Evolutionary conservation across 2,888 invertebrate genomes (phyloP), one percentile per base, ranked within the genome.

Genomic region (Chrysodeixis includens): DNA sequence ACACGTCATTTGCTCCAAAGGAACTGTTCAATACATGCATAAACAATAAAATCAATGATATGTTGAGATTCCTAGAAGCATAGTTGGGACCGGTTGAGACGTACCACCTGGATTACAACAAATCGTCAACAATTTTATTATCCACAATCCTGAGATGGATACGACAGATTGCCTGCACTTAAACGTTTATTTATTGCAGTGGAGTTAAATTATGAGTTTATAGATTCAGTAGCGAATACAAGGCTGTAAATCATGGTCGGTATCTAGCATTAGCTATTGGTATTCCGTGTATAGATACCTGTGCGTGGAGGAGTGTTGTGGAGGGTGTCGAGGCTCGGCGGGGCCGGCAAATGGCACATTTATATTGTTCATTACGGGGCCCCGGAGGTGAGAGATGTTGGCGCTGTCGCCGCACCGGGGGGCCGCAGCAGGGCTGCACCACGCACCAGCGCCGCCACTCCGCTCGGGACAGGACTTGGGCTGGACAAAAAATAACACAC

Each of bases 361-460:
- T 91, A 90, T 93, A 93, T 92, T 90, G 93, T 93, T 93, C 92
- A 92, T 93, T 92, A 92, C 91, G 83, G 87, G 77, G 86, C 88
- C 84, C 87, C 81, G 86, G 90, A 94, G 94, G 94, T 93, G 94
- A 93, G 94, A 94, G 93, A 92, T 91, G 93, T 91, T 86, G 93
- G 92, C 93, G 93, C 93, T 86, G 89, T 85, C 84, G 77, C 78
- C 90, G 81, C 94, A 71, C 81, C 92, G 84, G 93, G 93, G 91
- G 87, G 88, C 79, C 73, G 60, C 82, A 22, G 56, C 79, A 90
- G 92, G 92, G 93, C 79, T 93, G 90, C 75, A 20, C 79, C 26
- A 9, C 10, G 14, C n/a, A n/a, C 22, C 46, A 6, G 10, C 10
- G 4, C 9, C 10, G 12, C 35, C 10, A 12, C 44, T 44, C 5